Evolutionary conservation across 1,140 invertebrate species (phyloP).

Genomic region (Sminthurinus signatus): DNA sequence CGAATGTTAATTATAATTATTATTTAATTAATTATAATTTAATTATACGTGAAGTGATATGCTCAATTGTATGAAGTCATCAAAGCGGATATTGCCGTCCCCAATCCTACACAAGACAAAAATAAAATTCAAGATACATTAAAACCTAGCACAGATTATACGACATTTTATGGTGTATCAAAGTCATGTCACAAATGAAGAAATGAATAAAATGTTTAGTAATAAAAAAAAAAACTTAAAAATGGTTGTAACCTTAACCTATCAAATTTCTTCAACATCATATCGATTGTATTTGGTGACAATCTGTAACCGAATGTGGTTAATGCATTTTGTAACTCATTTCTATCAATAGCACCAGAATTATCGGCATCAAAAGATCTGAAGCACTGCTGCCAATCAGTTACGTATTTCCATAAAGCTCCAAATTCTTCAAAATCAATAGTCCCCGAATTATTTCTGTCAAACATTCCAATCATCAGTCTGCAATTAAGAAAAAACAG

Average conservation of each 20-base stretch:
- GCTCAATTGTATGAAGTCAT: conserved; percentile 98
- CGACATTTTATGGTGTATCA: too few relatives aligned
- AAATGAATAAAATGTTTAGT: too few relatives aligned
- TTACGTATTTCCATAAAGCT: conserved; percentile 90
- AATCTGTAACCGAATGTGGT: conserved; percentile 88
- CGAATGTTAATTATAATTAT: too few relatives aligned
- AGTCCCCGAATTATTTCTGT: conserved; percentile 76
- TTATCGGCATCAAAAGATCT: conserved; percentile 67
- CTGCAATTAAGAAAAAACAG: conserved; percentile 48
- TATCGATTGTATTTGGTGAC: conserved; percentile 72
- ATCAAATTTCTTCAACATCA: conserved; percentile 89
- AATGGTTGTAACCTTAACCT: too few relatives aligned
- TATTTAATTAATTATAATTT: too few relatives aligned
- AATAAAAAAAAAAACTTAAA: too few relatives aligned
- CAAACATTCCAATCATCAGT: too few relatives aligned
- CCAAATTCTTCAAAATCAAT: conserved; percentile 94
- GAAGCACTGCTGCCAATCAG: conserved; percentile 87
- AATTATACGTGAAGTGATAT: conserved; percentile 65
- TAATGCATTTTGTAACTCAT: conserved; percentile 82
- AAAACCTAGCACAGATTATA: too few relatives aligned
- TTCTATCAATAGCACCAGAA: conserved; percentile 81
- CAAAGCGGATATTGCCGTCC: conserved; percentile 86
- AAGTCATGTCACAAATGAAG: too few relatives aligned
- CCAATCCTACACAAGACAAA: too few relatives aligned
- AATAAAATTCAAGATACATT: too few relatives aligned